A percentile compares a stretch with the other conserved stretches of the same genome.
phyloP scores from a whole-genome alignment of 2,797 vertebrate genomes.

The Rhabdophis nuchalis region DNA sequence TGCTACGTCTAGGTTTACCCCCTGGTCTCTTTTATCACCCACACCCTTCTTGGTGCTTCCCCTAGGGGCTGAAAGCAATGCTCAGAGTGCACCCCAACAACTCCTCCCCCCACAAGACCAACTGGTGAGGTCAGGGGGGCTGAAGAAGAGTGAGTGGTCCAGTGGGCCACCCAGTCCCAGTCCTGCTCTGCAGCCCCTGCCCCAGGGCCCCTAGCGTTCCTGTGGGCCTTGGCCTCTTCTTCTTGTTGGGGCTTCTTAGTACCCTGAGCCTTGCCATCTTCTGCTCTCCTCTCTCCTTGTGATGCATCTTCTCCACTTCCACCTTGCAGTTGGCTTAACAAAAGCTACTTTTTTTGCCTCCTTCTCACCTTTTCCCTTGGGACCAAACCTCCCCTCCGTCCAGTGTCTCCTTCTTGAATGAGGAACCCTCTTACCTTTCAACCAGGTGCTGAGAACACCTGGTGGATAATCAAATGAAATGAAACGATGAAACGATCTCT shows the following conservation, averaged over 20 bases:
- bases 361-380: neutral
- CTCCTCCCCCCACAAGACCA: neutral
- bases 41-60: neutral
- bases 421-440: slow-evolving; percentile 41
- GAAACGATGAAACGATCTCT: slow-evolving; percentile 41
- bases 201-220: neutral
- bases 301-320: slow-evolving; percentile 38
- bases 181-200: neutral
- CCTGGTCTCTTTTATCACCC: neutral
- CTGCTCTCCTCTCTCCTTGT: slow-evolving; percentile 44
- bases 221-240: accelerated
- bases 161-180: neutral
- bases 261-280: neutral
- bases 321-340: slow-evolving; percentile 40
- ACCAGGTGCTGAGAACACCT: slow-evolving; percentile 57
- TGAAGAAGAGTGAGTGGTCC: neutral
- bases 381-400: slow-evolving; percentile 50
- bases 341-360: slow-evolving; percentile 38
- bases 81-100: neutral
- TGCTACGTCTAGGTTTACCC: neutral
- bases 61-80: neutral
- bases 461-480: slow-evolving; percentile 64
- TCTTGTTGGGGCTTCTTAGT: neutral
- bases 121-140: neutral
- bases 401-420: slow-evolving; percentile 52